Evolutionary conservation across 1,140 invertebrate species (phyloP), one percentile per base, ranked within the genome.

Genomic region (Conus betulinus): DNA sequence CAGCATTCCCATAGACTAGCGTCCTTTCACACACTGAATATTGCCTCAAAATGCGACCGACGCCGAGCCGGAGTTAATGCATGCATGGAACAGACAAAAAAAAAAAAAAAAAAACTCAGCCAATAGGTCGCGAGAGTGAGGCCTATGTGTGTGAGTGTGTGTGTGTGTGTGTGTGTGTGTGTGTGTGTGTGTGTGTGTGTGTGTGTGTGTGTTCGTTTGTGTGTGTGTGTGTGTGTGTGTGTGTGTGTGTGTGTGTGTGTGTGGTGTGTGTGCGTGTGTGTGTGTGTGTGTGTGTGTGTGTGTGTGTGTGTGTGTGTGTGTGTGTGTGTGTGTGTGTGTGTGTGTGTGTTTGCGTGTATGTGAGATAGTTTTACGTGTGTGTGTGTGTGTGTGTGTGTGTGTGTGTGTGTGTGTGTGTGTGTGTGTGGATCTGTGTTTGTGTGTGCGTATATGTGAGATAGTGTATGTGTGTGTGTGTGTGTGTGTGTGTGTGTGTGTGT

Each of bases 401-500:
- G 60, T 63, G 60, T 63, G 60, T 63, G 60, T 63, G 60, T 63
- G 60, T 63, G 60, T 63, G 60, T 63, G 60, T 63, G 10, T 63
- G 60, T 20, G 60, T 63, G 39, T 39, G 39, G 0, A 3, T 39
- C 0, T 39, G 39, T 39, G 39, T 39, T 39, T 57, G 20, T 85
- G 84, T 20, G 25, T 55, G 23, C n/a, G 17, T 52, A 11, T 52
- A 8, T 53, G 67, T 87, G 85, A 78, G 17, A 55, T 17, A n/a
- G 20, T 87, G 57, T 20, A 15, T 87, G 67, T 71, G 67, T 71
- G 67, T 71, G 67, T 71, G 8, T 71, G 67, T 71, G 67, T 71
- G 67, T 71, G 67, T 71, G 67, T 71, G 67, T 71, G 67, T 71
- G 67, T 71, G 67, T 71, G 67, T 78, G n/a, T 39, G 74, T 78